A percentile compares a stretch with the other conserved stretches of the same genome.
These are phyloP conservation scores for Chrysina gloriosa DNA, from an alignment of 2,888 invertebrate genomes.

Conservation along the genomic window DNA sequence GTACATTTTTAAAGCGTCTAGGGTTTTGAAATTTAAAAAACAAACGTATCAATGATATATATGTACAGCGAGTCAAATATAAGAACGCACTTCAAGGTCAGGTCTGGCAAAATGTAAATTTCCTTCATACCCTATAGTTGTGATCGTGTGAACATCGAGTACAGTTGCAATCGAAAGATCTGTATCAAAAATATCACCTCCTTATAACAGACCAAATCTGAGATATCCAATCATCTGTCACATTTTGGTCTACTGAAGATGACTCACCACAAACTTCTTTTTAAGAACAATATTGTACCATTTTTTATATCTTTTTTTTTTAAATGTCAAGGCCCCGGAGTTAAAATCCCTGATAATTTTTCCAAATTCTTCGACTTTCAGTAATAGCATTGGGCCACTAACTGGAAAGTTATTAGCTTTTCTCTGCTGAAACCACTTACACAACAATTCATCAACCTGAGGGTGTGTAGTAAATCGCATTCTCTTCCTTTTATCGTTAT, in stretches of 20 bases:
- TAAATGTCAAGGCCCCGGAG: conserved; percentile 28
- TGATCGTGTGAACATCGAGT: too few relatives aligned
- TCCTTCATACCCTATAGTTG: too few relatives aligned
- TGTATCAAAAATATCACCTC: too few relatives aligned
- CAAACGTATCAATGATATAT: too few relatives aligned
- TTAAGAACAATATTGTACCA: conserved; percentile 30
- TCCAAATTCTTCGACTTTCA: conserved; percentile 39
- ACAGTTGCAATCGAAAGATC: too few relatives aligned
- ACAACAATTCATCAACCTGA: conserved; percentile 25
- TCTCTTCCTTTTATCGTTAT: conserved; percentile 16
- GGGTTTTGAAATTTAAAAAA: too few relatives aligned
- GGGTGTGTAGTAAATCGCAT: conserved; percentile 9
- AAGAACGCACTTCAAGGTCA: too few relatives aligned
- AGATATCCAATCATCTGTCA: conserved; percentile 17
- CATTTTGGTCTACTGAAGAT: conserved; percentile 7
- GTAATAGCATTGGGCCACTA: conserved; percentile 17
- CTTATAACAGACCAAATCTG: background rate
- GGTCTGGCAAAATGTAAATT: too few relatives aligned
- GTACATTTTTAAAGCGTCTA: background rate
- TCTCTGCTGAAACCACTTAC: conserved; percentile 21
- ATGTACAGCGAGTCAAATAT: too few relatives aligned
- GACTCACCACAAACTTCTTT: conserved; percentile 27
- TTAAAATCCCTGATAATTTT: conserved; percentile 23
- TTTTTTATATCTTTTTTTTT: conserved; percentile 32
- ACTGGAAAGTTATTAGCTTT: conserved; percentile 10